Conservation (phyloP, 2,113 vertebrate species). For the Pterocles gutturalis region DNA sequence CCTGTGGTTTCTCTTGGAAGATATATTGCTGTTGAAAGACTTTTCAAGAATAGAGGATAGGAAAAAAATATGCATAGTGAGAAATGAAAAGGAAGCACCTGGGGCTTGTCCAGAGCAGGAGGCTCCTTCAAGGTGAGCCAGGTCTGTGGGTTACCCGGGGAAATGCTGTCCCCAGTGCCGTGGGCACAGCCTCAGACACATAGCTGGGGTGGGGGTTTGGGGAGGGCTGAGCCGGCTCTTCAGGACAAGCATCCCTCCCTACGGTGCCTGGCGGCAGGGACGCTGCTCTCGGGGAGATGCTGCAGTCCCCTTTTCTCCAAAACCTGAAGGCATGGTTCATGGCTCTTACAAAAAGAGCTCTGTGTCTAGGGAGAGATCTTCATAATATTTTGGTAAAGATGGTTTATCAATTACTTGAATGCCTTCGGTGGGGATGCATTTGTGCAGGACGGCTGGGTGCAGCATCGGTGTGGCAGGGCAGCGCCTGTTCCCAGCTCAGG, state of each 20-base stretch:
- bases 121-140: neutral
- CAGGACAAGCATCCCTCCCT: neutral
- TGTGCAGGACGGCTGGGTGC: accelerated
- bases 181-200: neutral
- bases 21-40: neutral
- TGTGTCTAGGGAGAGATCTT: neutral
- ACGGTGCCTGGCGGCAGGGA: neutral
- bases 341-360: neutral
- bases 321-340: neutral
- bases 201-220: neutral
- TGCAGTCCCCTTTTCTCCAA: neutral
- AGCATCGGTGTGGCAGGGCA: accelerated
- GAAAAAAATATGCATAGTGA: neutral
- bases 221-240: neutral
- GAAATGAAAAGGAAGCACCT: neutral
- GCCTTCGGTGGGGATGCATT: neutral
- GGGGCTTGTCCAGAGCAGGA: neutral
- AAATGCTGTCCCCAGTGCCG: neutral
- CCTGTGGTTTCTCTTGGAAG: conserved; percentile 24
- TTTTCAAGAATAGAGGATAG: neutral
- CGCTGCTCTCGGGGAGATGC: neutral
- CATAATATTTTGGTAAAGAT: neutral
- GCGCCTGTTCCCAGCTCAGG: neutral
- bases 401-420: neutral
- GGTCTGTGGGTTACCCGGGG: neutral